Conservation (phyloP, 2,113 vertebrate species). For the Dromaius novaehollandiae region DNA sequence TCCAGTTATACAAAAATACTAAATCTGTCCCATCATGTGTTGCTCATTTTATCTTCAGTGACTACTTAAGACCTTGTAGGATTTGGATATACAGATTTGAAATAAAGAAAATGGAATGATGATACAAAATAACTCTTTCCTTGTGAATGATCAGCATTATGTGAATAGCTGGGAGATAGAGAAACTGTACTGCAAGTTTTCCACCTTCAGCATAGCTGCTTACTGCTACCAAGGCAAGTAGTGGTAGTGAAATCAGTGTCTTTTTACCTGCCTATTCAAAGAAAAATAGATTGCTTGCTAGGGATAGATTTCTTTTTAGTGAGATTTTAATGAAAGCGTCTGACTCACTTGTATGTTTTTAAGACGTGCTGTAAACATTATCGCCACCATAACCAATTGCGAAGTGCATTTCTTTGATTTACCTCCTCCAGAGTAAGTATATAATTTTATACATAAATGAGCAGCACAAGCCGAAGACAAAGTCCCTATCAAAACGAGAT, state of each 20-base stretch:
- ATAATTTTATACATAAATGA: not conserved
- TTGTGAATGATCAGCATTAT: not conserved
- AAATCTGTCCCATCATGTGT: not conserved
- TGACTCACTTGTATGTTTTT: not conserved
- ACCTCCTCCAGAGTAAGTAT: not conserved
- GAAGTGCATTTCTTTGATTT: conserved; percentile 32
- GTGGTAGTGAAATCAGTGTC: not conserved
- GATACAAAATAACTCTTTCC: not conserved
- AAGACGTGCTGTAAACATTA: not conserved
- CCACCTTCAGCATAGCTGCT: not conserved
- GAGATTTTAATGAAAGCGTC: conserved; percentile 4
- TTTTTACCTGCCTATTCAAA: not conserved
- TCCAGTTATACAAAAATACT: not conserved
- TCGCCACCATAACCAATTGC: not conserved
- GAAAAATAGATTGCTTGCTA: not conserved
- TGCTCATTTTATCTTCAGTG: not conserved
- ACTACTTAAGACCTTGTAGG: not conserved
- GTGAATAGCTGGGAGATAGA: not conserved
- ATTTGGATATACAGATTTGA: not conserved
- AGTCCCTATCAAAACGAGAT: not conserved
- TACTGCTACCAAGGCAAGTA: not conserved
- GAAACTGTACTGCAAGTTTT: not conserved
- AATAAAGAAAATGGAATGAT: not conserved
- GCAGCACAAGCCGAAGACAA: not conserved
- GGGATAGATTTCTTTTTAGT: not conserved